A percentile compares a stretch with the other conserved stretches of the same genome.
These are phyloP conservation scores for Alouatta palliata DNA, from an alignment of 2,113 vertebrate genomes.

Conservation along the genomic window DNA sequence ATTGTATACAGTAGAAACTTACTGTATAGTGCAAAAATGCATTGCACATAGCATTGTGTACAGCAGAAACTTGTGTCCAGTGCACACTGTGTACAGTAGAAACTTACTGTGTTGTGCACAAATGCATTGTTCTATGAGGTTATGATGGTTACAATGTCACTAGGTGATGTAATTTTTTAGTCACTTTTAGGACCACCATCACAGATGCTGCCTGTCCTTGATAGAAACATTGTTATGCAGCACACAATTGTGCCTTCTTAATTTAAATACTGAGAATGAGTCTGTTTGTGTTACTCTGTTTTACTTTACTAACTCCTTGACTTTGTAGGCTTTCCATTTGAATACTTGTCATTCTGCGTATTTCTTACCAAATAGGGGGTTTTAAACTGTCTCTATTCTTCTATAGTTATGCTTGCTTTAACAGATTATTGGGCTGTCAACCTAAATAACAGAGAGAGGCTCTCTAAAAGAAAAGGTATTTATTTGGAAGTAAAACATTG, in stretches of 20 bases:
- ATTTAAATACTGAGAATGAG: neutral
- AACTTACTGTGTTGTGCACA: too few species aligned
- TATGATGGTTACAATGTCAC: neutral
- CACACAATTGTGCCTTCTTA: neutral
- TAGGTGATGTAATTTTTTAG: neutral
- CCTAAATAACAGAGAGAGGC: neutral
- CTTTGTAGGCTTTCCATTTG: neutral
- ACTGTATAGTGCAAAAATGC: too few species aligned
- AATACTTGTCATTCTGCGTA: neutral
- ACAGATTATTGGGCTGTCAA: neutral
- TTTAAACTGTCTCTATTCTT: neutral
- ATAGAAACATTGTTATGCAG: neutral
- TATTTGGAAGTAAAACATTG: neutral
- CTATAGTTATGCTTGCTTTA: neutral
- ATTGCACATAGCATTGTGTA: too few species aligned
- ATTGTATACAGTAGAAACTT: too few species aligned
- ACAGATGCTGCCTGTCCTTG: neutral
- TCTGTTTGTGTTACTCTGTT: neutral
- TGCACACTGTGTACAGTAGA: too few species aligned
- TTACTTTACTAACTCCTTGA: neutral
- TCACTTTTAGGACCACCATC: neutral
- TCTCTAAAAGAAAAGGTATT: neutral
- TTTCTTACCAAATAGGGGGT: neutral
- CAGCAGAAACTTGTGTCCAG: too few species aligned
- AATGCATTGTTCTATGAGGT: neutral